Evolutionary conservation across 1,140 invertebrate species (phyloP).

Genomic region (Drosophila mauritiana): DNA sequence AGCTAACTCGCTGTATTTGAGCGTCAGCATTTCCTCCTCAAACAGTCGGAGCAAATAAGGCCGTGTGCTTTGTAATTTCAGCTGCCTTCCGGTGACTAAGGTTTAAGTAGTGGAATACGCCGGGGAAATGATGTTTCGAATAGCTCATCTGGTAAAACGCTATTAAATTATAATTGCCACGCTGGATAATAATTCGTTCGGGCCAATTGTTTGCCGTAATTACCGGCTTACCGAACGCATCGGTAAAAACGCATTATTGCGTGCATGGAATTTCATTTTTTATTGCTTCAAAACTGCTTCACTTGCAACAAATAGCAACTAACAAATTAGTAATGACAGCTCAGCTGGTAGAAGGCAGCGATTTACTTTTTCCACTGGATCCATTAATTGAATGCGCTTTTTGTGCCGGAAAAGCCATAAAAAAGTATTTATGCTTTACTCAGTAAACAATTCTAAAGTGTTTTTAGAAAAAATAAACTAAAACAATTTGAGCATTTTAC

Average conservation of each 20-base stretch:
- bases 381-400: not conserved
- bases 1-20: constrained; percentile 49
- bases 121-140: constrained; percentile 1
- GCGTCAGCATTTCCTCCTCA: constrained; percentile 36
- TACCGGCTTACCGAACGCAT: constrained; percentile 11
- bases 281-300: not conserved
- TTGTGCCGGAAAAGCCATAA: not conserved
- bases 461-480: no score
- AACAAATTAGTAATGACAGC: constrained; percentile 1
- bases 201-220: constrained; percentile 16
- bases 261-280: not conserved
- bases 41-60: constrained; percentile 27
- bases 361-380: not conserved
- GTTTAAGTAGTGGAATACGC: constrained; percentile 20
- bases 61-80: constrained; percentile 38
- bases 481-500: not conserved
- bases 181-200: constrained; percentile 16
- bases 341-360: not conserved
- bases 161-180: constrained; percentile 27
- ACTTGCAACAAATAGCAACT: constrained; percentile 1
- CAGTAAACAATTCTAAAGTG: not conserved
- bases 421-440: not conserved
- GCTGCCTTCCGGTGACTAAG: constrained; percentile 18
- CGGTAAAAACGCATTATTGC: constrained; percentile 1
- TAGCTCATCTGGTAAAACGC: constrained; percentile 17